Base-by-base conservation (phyloP, 2,113 vertebrate species). In the Phylloscopus trochilus region DNA sequence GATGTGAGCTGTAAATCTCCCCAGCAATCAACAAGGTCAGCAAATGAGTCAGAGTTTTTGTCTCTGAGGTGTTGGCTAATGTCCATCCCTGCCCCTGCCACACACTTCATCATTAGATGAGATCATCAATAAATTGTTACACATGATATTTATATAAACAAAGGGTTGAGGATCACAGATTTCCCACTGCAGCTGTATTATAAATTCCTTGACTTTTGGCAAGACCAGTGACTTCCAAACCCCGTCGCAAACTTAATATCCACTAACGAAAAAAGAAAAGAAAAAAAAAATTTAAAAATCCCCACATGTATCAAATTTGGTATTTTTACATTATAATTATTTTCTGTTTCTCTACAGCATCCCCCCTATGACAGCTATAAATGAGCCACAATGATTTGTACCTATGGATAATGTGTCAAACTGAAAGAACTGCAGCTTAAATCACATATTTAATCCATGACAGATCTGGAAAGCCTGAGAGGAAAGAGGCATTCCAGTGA, bases 341-440 rank as follows among this genome's bases (percentile, higher is more conserved):
- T 95, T 96, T 70, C 80, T 46, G 82, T 95, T 98, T 97, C 97
- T 88, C 92, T 76, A 91, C 74, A 92, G 77, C 39, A 83, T 96
- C 83, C 41, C 27, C 70, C 43, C 47, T 66, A 6, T 89, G 84
- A 87, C 75, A 92, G 80, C 64, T 92, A 27, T 66, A 93, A 91
- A 84, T 26, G n/a, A 60, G 22, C 26, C 89, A 47, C 20, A 77
- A 33, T 92, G 79, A 98, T 97, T 97, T 98, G 68, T 97, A 91
- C 93, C 92, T 95, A 96, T 96, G 92, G 97, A 98, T 98, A 97
- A 95, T 13, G 7, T 92, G 95, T 97, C 97, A 97, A 59, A 87
- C 67, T 55, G 93, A 89, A 97, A 97, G 95, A 97, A 96, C 43
- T 75, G 72, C 30, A 52, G 28, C 68, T 97, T 97, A 97, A 98